Evolutionary conservation across 1,140 invertebrate genomes (phyloP), one percentile per base, ranked within the genome.

Genomic region (Pogonognathellus flavescens): DNA sequence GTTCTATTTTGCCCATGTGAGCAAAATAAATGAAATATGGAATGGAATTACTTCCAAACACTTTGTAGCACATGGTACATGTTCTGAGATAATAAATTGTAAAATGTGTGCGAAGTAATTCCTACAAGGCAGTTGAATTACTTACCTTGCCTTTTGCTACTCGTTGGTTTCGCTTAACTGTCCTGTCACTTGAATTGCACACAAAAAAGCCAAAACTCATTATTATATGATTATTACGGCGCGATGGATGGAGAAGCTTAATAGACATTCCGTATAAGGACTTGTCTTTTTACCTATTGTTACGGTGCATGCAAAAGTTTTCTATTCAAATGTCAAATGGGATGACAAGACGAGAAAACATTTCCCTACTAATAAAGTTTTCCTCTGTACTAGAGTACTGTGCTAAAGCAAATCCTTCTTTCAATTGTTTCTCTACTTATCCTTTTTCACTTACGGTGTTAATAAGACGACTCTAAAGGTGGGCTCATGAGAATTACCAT

Each of bases 81-180:
- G 53, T 9, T 55, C 16, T 11, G 53, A 3, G 16, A 14, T 55
- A 55, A 55, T 16, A 55, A 14, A 14, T 16, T 14, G 16, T 55
- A 41, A 41, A n/a, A 59, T 16, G 55, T 16, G 6, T 59, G 16
- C 18, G 6, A 3, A 41, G 31, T 6, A 41, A 41, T 41, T 41
- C 31, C 6, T 41, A 41, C 31, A 41, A 41, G 31, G 31, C 31
- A 41, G 1, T 41, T 41, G 31, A 41, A 41, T 41, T 41, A 41
- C 31, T 41, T 41, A 41, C 2, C 31, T 41, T 41, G 31, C 2
- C 31, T 41, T 41, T 9, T 76, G 41, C 70, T 76, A 76, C 70
- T 76, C 70, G 49, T 41, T 76, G 70, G 70, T 7, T 76, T 76
- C 41, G 70, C 70, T 76, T 50, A 76, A 76, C 70, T 76, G 70